These are phyloP conservation scores for Speoplatyrhinus poulsoni DNA, from an alignment of 2,113 vertebrate genomes.

Conservation along the genomic window DNA sequence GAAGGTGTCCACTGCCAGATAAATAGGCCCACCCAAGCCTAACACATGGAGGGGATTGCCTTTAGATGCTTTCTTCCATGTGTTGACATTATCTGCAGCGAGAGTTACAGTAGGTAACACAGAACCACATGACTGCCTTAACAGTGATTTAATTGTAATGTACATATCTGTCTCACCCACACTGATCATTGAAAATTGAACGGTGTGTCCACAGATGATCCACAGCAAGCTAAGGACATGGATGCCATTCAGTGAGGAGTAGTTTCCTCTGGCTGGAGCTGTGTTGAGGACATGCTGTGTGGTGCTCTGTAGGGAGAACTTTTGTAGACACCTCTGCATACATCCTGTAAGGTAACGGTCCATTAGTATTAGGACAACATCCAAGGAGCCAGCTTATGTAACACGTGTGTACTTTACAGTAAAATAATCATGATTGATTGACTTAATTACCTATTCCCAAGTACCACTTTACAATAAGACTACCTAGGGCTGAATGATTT, in stretches of 20 bases:
- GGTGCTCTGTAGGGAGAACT: constrained; percentile 78
- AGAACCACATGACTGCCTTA: neutral
- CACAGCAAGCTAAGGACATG: constrained; percentile 82
- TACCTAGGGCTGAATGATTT: no score
- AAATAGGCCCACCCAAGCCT: constrained; percentile 80
- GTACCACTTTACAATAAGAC: no score
- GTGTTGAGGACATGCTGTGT: constrained; percentile 54
- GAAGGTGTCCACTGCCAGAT: constrained; percentile 84
- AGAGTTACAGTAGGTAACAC: neutral
- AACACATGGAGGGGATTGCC: constrained; percentile 77
- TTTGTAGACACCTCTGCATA: constrained; percentile 56
- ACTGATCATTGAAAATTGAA: constrained; percentile 78
- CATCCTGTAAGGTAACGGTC: constrained; percentile 18
- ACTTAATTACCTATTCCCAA: no score
- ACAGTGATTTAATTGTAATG: neutral
- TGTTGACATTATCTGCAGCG: constrained; percentile 77
- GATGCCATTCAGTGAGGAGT: constrained; percentile 78
- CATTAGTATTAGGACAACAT: no score
- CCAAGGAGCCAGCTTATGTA: no score
- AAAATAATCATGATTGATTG: no score
- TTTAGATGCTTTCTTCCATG: constrained; percentile 77
- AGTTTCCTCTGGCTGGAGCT: constrained; percentile 47
- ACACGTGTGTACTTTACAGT: no score
- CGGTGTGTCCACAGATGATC: constrained; percentile 84
- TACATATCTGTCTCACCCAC: constrained; percentile 67